Percentiles rank a stretch among this genome's conserved stretches.
These are phyloP conservation scores for Haliclona indistincta DNA, from an alignment of 37 sponge, comb jelly and placozoan species.

Conservation along the genomic window DNA sequence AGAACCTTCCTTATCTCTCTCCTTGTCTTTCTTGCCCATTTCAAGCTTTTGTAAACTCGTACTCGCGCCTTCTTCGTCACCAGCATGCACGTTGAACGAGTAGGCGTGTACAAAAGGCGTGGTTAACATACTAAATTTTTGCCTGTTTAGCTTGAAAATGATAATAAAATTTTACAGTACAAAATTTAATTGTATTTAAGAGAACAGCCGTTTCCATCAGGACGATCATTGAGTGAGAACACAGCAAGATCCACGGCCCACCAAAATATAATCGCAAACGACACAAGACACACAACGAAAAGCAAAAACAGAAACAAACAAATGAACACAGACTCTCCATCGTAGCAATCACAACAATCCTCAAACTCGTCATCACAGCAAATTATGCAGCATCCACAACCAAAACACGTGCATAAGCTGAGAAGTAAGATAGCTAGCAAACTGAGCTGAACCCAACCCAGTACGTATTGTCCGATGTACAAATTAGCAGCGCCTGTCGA, in stretches of 20 bases:
- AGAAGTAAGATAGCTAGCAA: constrained; percentile 5
- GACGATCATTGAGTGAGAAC: constrained; percentile 67
- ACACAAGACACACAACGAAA: constrained; percentile 35
- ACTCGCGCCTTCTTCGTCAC: not conserved
- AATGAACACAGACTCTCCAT: not conserved
- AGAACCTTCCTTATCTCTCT: not conserved
- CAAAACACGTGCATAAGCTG: not conserved
- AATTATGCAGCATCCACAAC: constrained; percentile 15
- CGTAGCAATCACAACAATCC: not conserved
- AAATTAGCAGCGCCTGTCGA: constrained; percentile 83
- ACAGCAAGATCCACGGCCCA: constrained; percentile 81
- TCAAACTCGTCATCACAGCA: constrained; percentile 2
- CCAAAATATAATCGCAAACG: constrained; percentile 55
- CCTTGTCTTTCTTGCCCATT: constrained; percentile 7
- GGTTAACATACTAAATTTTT: not conserved
- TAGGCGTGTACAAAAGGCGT: not conserved
- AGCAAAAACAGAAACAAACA: constrained; percentile 27
- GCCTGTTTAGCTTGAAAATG: not conserved
- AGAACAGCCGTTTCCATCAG: constrained; percentile 58
- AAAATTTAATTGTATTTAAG: constrained; percentile 9
- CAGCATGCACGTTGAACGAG: not conserved
- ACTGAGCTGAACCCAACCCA: constrained; percentile 45
- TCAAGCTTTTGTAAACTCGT: not conserved
- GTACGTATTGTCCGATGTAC: constrained; percentile 69
- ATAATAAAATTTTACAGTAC: not conserved